A percentile compares a stretch with the other conserved stretches of the same genome.
Conservation (phyloP, 2,113 vertebrate genomes). For the Pica pica region DNA sequence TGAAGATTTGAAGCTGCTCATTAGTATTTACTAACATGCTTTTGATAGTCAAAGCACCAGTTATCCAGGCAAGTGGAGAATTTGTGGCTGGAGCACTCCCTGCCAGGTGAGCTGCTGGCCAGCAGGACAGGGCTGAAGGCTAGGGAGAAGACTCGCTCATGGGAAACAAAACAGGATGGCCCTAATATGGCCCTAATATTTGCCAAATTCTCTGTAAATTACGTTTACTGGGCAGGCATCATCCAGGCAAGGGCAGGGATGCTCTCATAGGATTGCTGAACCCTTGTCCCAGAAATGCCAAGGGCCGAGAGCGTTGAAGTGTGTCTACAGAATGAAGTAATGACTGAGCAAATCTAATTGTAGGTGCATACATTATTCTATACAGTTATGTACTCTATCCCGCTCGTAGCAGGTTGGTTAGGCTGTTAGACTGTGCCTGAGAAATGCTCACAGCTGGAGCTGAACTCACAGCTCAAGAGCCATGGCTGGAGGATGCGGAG, state of each 20-base stretch:
- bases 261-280: neutral
- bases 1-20: neutral
- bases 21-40: neutral
- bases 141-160: accelerated
- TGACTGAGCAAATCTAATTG: neutral
- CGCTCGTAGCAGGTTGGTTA: neutral
- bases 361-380: neutral
- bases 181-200: too few species aligned
- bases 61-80: accelerated
- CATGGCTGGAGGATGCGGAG: neutral
- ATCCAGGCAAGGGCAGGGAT: neutral
- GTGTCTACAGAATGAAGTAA: neutral
- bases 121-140: neutral
- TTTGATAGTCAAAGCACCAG: neutral
- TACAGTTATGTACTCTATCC: neutral
- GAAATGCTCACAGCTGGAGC: neutral
- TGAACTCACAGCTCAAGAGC: neutral
- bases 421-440: neutral
- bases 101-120: neutral
- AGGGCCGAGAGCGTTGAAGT: neutral
- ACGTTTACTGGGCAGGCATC: neutral
- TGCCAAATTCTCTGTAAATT: neutral
- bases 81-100: neutral
- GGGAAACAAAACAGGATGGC: neutral
- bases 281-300: accelerated